Base-by-base conservation (phyloP, 2,888 invertebrate species). In the Panopea generosa region DNA sequence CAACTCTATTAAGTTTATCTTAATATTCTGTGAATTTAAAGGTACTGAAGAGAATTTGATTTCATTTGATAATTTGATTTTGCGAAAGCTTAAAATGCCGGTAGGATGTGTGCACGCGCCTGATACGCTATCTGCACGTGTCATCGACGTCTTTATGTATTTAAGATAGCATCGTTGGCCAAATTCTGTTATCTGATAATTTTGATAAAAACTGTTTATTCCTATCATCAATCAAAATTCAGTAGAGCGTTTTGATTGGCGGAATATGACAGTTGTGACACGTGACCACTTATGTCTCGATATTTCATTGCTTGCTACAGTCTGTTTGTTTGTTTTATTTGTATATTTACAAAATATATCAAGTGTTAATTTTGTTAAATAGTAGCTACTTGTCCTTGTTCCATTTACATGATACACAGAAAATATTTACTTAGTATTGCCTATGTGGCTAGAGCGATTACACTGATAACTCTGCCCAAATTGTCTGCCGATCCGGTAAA, bases 41-140 rank as follows among this genome's bases (percentile, higher is more conserved):
- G 43, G 50, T 27, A 22, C 52, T 53, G 7, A 53, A 63, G 50
- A 52, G 62, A 38, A 52, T 63, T 55, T 29, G 55, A 65, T 65
- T 45, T 65, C 55, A 55, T 55, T 65, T 65, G 55, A 65, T 65
- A 55, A 65, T 55, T 53, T 52, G 33, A 33, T 33, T 33, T 33
- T 33, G 33, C 33, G 33, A 33, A 33, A 7, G 33, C 4, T 11
- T 33, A 11, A 33, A 33, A 33, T 33, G 33, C 33, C 11, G 33
- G 33, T 33, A 33, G 11, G 33, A 4, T 16, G 3, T 43, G 26
- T 43, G 72, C 72, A 61, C 66, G 66, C 56, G 72, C 66, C 53
- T 40, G 56, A 24, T 61, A 24, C 38, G 40, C 14, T 72, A 72
- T 72, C 72, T 43, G 49, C 76, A 47, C 76, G 76, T 76, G 76